Evolutionary conservation across 2,797 vertebrate species (phyloP).

Genomic region (Acrossocheilus fasciatus): DNA sequence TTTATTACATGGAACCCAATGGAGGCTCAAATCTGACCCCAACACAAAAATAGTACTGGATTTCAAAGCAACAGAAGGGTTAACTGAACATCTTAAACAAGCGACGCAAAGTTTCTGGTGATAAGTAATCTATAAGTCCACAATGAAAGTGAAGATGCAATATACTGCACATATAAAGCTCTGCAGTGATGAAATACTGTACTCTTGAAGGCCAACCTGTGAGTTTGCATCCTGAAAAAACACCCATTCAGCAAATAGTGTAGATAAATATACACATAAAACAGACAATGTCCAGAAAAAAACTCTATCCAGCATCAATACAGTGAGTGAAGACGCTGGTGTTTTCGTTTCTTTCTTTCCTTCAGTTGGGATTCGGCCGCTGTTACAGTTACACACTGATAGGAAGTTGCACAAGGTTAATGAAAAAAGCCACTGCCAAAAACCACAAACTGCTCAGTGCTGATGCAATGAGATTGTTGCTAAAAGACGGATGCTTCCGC

Average conservation of each 20-base stretch:
- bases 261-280: neutral
- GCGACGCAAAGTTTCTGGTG: neutral
- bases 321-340: neutral
- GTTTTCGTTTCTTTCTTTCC: neutral
- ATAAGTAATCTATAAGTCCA: neutral
- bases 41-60: too few relatives aligned
- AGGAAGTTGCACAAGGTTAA: constrained; percentile 78
- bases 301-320: neutral
- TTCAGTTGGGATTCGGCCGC: constrained; percentile 18
- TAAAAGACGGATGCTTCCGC: constrained; percentile 57
- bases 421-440: constrained; percentile 70
- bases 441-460: constrained; percentile 76
- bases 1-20: too few relatives aligned
- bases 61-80: neutral
- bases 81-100: neutral
- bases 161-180: neutral
- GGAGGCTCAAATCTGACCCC: too few relatives aligned
- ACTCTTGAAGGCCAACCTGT: neutral
- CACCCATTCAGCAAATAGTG: neutral
- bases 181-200: too few relatives aligned
- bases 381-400: constrained; percentile 65
- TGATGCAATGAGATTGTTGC: constrained; percentile 71
- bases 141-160: neutral
- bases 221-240: neutral
- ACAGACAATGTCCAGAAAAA: neutral